Percentiles rank a stretch among this genome's conserved stretches.
These are phyloP conservation scores for Galbula dea DNA, from an alignment of 2,113 vertebrate genomes.

Conservation along the genomic window DNA sequence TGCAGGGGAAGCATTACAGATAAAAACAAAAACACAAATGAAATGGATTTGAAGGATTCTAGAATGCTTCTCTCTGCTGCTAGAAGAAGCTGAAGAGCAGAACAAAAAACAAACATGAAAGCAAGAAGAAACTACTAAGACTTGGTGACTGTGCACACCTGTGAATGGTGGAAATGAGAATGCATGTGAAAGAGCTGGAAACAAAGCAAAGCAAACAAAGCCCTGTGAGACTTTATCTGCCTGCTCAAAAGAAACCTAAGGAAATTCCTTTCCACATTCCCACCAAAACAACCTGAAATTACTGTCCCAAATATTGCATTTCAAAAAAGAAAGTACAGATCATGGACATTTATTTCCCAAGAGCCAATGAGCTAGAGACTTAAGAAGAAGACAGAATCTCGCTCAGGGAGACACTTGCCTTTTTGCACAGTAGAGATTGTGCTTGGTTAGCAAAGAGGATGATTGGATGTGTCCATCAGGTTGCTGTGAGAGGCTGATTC, in stretches of 20 bases:
- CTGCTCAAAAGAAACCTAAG: not conserved
- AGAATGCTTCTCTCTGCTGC: not conserved
- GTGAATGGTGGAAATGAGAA: not conserved
- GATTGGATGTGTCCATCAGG: not conserved
- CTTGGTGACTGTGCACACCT: not conserved
- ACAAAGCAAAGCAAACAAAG: not conserved
- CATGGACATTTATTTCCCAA: not conserved
- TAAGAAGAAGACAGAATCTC: not conserved
- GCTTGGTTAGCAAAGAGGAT: fast-evolving
- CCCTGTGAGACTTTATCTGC: not conserved
- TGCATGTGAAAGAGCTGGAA: not conserved
- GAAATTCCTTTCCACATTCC: not conserved
- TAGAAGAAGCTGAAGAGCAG: not conserved
- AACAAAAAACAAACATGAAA: not conserved
- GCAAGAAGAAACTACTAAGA: not conserved
- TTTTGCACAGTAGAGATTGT: not conserved
- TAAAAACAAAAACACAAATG: conserved; percentile 52
- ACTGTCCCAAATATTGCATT: not conserved
- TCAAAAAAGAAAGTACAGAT: not conserved
- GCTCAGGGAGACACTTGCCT: not conserved
- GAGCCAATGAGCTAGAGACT: not conserved
- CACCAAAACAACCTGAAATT: not conserved
- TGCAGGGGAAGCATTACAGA: conserved; percentile 56
- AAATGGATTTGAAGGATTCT: conserved; percentile 32
- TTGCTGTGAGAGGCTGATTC: not conserved